Percentiles rank a stretch among this genome's conserved stretches.
These are phyloP conservation scores for Ginglymostoma cirratum DNA, from an alignment of 2,113 vertebrate genomes.

Conservation along the genomic window DNA sequence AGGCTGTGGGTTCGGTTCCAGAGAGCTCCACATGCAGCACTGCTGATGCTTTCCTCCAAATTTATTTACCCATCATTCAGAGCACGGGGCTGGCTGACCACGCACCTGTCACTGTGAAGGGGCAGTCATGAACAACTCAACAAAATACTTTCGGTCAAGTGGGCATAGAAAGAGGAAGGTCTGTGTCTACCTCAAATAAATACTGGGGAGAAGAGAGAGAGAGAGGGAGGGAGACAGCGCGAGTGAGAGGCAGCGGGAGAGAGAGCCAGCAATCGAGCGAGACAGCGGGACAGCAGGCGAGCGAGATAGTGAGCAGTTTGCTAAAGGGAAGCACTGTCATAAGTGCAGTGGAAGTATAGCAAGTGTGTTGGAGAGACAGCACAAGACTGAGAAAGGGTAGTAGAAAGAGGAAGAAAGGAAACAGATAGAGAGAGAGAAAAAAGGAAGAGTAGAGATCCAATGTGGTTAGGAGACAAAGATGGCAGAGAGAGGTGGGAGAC, in stretches of 20 bases:
- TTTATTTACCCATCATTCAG: not conserved
- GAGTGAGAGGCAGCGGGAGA: not conserved
- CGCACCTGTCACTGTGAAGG: not conserved
- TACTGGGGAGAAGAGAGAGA: not conserved
- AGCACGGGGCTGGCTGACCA: not conserved
- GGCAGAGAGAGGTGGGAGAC: not conserved
- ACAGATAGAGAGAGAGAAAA: not conserved
- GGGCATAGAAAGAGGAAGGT: not conserved
- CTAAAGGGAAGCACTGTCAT: not conserved
- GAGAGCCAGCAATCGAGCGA: no score
- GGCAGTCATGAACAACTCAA: not conserved
- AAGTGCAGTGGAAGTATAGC: no score
- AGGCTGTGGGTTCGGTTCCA: not conserved
- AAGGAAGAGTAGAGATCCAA: not conserved
- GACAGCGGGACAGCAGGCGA: not conserved
- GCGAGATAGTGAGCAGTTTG: not conserved
- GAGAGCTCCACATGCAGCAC: not conserved
- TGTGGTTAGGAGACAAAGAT: not conserved
- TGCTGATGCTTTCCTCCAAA: not conserved
- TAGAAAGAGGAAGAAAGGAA: not conserved
- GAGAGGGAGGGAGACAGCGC: no score
- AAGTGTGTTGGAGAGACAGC: not conserved
- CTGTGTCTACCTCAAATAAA: not conserved
- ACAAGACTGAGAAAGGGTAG: not conserved
- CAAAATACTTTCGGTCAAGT: not conserved